phyloP scores from a whole-genome alignment of 1,140 invertebrate genomes.

The Eulimnadia texana region DNA sequence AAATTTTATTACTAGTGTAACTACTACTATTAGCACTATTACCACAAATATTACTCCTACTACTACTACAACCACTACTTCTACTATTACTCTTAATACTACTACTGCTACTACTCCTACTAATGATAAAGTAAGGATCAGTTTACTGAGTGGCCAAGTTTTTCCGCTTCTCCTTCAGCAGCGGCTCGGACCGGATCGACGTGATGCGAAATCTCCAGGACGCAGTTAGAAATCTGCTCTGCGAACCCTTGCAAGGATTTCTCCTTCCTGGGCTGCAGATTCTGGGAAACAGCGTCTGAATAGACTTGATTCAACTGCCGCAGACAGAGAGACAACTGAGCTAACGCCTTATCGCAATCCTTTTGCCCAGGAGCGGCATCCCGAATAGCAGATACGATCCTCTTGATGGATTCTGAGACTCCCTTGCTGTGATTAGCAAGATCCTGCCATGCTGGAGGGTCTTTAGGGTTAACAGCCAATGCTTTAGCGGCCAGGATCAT shows the following conservation, averaged over 20 bases:
- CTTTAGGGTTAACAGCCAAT: conserved; percentile 71
- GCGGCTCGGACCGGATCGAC: conserved; percentile 65
- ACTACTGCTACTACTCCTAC: no score
- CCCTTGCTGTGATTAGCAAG: conserved; percentile 84
- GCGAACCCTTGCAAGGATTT: conserved; percentile 69
- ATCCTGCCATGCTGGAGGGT: conserved; percentile 84
- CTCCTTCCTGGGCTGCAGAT: conserved; percentile 49
- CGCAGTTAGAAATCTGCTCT: conserved; percentile 52
- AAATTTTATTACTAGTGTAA: no score
- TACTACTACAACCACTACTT: no score
- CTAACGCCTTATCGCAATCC: conserved; percentile 75
- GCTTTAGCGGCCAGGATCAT: conserved; percentile 85
- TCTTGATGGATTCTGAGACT: conserved; percentile 92
- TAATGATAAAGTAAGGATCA: no score
- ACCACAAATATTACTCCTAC: no score
- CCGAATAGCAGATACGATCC: conserved; percentile 74
- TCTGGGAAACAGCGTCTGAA: conserved; percentile 71
- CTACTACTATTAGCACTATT: no score
- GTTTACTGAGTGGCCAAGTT: conserved; percentile 72
- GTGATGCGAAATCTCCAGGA: conserved; percentile 57
- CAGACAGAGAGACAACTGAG: conserved; percentile 57
- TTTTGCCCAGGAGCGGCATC: conserved; percentile 90
- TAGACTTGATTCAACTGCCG: conserved; percentile 73
- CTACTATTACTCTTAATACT: no score
- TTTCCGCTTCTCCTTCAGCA: conserved; percentile 81